These are phyloP conservation scores for Drosophila affinis DNA, from an alignment of 2,888 invertebrate genomes.

Conservation along the genomic window DNA sequence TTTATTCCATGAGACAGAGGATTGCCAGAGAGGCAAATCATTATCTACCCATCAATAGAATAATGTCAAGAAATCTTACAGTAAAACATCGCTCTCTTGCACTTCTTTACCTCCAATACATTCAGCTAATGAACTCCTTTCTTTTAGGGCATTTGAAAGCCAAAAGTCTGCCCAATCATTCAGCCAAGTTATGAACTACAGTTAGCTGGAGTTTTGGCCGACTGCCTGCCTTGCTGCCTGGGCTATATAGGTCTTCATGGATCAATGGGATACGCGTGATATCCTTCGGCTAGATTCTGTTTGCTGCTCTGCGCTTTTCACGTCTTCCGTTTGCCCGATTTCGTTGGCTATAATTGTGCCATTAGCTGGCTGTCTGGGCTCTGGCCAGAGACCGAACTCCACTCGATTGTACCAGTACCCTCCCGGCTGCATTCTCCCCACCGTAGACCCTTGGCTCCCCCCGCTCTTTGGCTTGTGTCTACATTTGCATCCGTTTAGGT, in stretches of 20 bases:
- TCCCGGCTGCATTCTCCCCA: not conserved
- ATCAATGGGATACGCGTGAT: constrained; percentile 84
- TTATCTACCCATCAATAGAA: too few relatives aligned
- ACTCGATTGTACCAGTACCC: constrained; percentile 1
- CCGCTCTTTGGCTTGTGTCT: constrained; percentile 67
- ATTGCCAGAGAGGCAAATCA: too few relatives aligned
- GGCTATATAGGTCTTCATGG: constrained; percentile 82
- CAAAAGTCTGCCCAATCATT: constrained; percentile 68
- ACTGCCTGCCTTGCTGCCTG: constrained; percentile 42
- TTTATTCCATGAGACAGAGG: too few relatives aligned
- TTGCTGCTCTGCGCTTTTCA: constrained; percentile 66
- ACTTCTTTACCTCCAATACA: too few relatives aligned
- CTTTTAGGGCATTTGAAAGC: constrained; percentile 21
- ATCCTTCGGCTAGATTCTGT: constrained; percentile 82
- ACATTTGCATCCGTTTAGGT: constrained; percentile 74
- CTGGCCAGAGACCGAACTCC: not conserved
- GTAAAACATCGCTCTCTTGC: not conserved
- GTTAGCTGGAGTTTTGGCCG: constrained; percentile 56
- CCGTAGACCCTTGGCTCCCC: constrained; percentile 1
- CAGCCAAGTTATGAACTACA: constrained; percentile 77
- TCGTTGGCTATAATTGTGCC: constrained; percentile 76
- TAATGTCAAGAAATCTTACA: too few relatives aligned
- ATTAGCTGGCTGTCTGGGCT: constrained; percentile 57
- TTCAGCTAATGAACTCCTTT: not conserved
- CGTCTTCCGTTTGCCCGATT: constrained; percentile 75